A percentile compares a stretch with the other conserved stretches of the same genome.
Evolutionary conservation across 2,113 vertebrate genomes (phyloP).

Genomic region (Calidris pugnax): DNA sequence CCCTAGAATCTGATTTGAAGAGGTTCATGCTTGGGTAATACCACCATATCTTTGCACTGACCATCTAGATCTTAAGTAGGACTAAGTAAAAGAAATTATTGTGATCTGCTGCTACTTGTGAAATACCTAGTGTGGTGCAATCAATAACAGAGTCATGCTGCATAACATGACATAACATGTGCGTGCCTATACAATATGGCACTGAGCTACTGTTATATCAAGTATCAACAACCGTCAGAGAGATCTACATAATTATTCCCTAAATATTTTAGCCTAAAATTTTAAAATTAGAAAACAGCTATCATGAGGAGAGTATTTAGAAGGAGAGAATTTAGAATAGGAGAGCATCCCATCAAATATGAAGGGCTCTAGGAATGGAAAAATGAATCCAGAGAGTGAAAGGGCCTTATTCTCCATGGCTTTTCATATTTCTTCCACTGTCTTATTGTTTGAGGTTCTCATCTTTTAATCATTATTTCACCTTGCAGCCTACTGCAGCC

Average conservation of each 20-base stretch:
- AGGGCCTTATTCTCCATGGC: accelerated
- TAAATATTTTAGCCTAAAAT: not conserved
- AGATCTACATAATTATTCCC: not conserved
- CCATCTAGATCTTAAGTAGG: not conserved
- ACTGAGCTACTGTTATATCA: not conserved
- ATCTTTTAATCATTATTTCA: not conserved
- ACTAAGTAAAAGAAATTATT: not conserved
- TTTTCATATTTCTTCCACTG: not conserved
- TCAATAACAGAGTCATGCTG: not conserved
- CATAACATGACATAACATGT: too few relatives aligned
- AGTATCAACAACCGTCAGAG: not conserved
- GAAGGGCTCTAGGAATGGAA: not conserved
- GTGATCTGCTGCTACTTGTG: not conserved
- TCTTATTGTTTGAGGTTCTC: not conserved
- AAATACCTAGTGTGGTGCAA: not conserved
- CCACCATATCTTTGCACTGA: not conserved
- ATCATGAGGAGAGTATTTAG: not conserved
- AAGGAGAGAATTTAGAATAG: not conserved
- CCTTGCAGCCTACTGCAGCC: not conserved
- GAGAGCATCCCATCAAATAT: not conserved
- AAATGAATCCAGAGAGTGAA: not conserved
- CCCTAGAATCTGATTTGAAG: not conserved
- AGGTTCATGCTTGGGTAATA: not conserved
- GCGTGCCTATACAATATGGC: not conserved
- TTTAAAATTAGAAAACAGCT: not conserved